Evolutionary conservation across 2,888 invertebrate genomes (phyloP).

Genomic region (Lasioglossum villosulum): DNA sequence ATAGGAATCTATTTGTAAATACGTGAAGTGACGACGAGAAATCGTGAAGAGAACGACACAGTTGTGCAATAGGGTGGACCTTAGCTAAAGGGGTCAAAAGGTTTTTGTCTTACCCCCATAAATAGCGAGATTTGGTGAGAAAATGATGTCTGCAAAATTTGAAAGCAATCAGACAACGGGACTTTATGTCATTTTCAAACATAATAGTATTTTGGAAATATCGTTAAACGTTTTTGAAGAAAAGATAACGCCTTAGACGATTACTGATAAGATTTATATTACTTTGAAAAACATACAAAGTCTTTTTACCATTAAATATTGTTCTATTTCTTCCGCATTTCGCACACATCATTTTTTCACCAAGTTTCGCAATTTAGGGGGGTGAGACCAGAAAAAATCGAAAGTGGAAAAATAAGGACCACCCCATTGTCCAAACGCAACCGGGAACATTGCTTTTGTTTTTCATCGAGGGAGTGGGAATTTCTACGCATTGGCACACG

Average conservation of each 20-base stretch:
- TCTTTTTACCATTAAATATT: background rate
- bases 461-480: background rate
- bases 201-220: background rate
- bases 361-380: background rate
- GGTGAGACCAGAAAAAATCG: background rate
- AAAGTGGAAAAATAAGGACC: background rate
- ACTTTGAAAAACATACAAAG: too few relatives aligned
- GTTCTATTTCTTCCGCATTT: background rate
- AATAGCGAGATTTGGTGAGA: background rate
- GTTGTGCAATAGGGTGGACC: background rate
- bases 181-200: background rate
- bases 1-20: slow-evolving; percentile 41
- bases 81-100: background rate
- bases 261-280: background rate
- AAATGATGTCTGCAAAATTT: background rate
- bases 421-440: background rate
- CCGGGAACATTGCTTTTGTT: background rate
- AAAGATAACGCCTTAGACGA: background rate
- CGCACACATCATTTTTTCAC: background rate
- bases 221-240: background rate
- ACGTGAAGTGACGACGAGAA: slow-evolving; percentile 8
- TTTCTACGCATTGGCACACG: slow-evolving; percentile 29
- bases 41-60: background rate
- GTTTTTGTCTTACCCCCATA: background rate
- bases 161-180: background rate